Evolutionary conservation across 1,140 invertebrate genomes (phyloP).

Genomic region (Antheraea mylitta): DNA sequence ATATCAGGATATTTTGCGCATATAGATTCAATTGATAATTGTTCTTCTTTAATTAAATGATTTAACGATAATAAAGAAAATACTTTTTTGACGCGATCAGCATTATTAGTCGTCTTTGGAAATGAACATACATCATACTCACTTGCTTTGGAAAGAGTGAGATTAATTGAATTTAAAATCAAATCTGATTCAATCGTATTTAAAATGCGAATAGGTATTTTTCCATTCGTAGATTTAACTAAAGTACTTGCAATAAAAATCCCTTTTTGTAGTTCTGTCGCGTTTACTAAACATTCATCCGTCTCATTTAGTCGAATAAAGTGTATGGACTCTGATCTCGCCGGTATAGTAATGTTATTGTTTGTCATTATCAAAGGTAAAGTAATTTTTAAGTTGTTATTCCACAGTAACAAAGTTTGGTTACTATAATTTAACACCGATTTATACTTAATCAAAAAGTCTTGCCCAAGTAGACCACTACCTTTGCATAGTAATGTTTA

Average conservation of each 20-base stretch:
- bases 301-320: too few species aligned
- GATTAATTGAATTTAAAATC: constrained; percentile 7
- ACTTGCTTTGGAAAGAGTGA: constrained; percentile 18
- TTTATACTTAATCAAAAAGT: too few species aligned
- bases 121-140: constrained; percentile 23
- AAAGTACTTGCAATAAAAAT: constrained; percentile 25
- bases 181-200: constrained; percentile 22
- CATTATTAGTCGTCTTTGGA: constrained; percentile 19
- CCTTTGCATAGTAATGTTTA: too few species aligned
- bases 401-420: too few species aligned
- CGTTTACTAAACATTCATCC: constrained; percentile 22
- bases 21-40: constrained; percentile 21
- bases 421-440: too few species aligned
- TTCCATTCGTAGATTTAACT: constrained; percentile 15
- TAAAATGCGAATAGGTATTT: constrained; percentile 22
- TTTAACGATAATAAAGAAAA: constrained; percentile 21
- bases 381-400: too few species aligned
- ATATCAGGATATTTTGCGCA: constrained; percentile 30
- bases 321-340: too few species aligned
- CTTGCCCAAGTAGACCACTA: too few species aligned
- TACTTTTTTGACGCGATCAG: constrained; percentile 24
- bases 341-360: too few species aligned
- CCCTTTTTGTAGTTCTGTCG: constrained; percentile 18
- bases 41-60: constrained; percentile 22
- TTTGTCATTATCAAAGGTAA: too few species aligned